These are phyloP conservation scores for Cerastis rubricosa DNA, from an alignment of 2,888 invertebrate species.

Conservation along the genomic window DNA sequence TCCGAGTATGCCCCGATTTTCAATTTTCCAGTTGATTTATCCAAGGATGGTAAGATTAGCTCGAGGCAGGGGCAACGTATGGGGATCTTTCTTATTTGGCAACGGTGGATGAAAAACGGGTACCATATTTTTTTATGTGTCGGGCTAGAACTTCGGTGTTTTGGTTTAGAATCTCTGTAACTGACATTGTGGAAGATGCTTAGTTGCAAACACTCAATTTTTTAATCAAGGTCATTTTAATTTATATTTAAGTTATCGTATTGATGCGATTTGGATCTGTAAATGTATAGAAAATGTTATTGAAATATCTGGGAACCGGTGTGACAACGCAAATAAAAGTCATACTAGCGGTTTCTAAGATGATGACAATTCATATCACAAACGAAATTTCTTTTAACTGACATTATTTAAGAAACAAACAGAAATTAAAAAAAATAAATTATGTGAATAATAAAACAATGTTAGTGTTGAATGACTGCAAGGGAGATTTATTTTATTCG, in stretches of 20 bases:
- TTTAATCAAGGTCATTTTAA: not conserved
- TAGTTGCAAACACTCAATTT: not conserved
- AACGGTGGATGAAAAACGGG: conserved; percentile 20
- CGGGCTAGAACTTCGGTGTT: not conserved
- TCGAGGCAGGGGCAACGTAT: conserved; percentile 58
- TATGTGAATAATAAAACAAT: too few relatives aligned
- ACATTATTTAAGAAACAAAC: not conserved
- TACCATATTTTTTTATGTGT: conserved; percentile 13
- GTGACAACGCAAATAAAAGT: too few relatives aligned
- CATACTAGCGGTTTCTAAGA: too few relatives aligned
- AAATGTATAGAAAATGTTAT: not conserved
- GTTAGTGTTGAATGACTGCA: not conserved
- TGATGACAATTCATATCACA: too few relatives aligned
- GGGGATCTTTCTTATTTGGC: conserved; percentile 60
- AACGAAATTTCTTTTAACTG: too few relatives aligned
- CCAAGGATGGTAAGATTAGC: conserved; percentile 80
- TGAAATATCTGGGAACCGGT: not conserved
- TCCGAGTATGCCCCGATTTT: conserved; percentile 72
- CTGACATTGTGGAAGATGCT: not conserved
- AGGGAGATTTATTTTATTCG: not conserved
- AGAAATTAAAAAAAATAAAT: not conserved
- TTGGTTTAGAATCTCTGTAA: not conserved
- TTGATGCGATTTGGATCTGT: not conserved
- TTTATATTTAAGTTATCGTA: not conserved
- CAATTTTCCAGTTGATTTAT: conserved; percentile 89